A percentile compares a stretch with the other conserved stretches of the same genome.
phyloP scores from a whole-genome alignment of 2,888 invertebrate species.

The Acrobasis suavella region DNA sequence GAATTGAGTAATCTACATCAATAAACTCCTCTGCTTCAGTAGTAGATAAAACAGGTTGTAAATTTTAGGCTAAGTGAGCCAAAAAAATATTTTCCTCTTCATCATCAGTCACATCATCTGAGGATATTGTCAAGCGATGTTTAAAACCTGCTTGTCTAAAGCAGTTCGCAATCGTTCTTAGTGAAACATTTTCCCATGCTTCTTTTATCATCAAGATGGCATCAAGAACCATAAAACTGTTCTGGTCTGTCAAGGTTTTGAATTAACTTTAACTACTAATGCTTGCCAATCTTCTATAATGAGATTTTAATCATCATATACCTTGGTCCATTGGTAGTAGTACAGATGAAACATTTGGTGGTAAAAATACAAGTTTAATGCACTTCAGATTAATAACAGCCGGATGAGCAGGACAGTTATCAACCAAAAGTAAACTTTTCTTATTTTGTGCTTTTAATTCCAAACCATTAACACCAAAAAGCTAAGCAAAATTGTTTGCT shows the following conservation, averaged over 20 bases:
- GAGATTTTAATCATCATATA: not conserved
- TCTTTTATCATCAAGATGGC: not conserved
- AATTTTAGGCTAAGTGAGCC: no score
- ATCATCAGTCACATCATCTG: no score
- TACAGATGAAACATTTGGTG: constrained; percentile 2
- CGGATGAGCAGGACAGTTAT: constrained; percentile 12
- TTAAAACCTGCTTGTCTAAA: no score
- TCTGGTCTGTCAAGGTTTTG: not conserved
- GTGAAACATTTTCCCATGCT: not conserved
- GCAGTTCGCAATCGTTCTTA: no score
- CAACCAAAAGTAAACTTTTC: constrained; percentile 1
- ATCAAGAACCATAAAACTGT: not conserved
- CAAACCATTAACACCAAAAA: no score
- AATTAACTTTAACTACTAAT: not conserved
- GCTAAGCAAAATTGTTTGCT: no score
- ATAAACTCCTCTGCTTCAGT: no score
- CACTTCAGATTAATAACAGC: not conserved
- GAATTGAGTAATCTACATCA: no score
- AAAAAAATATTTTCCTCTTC: no score
- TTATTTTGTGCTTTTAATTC: constrained; percentile 1
- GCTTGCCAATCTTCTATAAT: not conserved
- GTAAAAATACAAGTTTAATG: not conserved
- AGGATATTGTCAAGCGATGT: no score
- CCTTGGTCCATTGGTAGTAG: constrained; percentile 9
- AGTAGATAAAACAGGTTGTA: no score